A percentile compares a stretch with the other conserved stretches of the same genome.
phyloP scores from a whole-genome alignment of 1,140 invertebrate genomes.

The Trissolcus basalis region DNA sequence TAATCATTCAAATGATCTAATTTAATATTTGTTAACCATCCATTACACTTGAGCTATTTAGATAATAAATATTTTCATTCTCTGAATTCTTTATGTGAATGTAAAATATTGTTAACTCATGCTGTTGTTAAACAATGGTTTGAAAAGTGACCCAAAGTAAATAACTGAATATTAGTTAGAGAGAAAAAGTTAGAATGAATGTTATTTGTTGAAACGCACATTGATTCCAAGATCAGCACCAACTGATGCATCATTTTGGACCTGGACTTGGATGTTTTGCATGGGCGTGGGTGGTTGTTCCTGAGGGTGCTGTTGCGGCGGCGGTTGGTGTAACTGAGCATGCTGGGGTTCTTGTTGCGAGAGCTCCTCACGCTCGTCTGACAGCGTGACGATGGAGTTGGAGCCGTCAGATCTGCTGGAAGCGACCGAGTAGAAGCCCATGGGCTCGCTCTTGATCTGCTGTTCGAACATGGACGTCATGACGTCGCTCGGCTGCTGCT shows the following conservation, averaged over 20 bases:
- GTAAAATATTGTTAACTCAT: no score
- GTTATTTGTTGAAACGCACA: conserved; percentile 19
- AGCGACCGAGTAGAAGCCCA: conserved; percentile 78
- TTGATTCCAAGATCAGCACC: conserved; percentile 47
- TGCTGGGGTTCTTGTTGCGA: conserved; percentile 76
- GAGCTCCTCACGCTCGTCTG: conserved; percentile 71
- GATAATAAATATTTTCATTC: no score
- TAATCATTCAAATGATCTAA: no score
- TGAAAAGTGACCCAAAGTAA: not conserved
- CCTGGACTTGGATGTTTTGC: conserved; percentile 73
- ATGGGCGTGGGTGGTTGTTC: conserved; percentile 62
- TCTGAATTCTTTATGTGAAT: no score
- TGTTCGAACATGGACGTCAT: conserved; percentile 81
- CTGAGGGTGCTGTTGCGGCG: conserved; percentile 68
- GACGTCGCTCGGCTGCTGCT: conserved; percentile 59
- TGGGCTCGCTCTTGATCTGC: conserved; percentile 82
- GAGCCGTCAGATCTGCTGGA: conserved; percentile 74
- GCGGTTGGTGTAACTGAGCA: conserved; percentile 69
- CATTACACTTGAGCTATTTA: no score
- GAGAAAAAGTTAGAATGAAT: conserved; percentile 1
- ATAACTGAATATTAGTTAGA: not conserved
- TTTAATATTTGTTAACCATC: no score
- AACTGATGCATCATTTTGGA: conserved; percentile 62
- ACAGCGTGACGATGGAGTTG: conserved; percentile 73
- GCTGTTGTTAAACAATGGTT: no score